These are phyloP conservation scores for Pollimyrus isidori DNA, from an alignment of 2,113 vertebrate genomes.

Conservation along the genomic window DNA sequence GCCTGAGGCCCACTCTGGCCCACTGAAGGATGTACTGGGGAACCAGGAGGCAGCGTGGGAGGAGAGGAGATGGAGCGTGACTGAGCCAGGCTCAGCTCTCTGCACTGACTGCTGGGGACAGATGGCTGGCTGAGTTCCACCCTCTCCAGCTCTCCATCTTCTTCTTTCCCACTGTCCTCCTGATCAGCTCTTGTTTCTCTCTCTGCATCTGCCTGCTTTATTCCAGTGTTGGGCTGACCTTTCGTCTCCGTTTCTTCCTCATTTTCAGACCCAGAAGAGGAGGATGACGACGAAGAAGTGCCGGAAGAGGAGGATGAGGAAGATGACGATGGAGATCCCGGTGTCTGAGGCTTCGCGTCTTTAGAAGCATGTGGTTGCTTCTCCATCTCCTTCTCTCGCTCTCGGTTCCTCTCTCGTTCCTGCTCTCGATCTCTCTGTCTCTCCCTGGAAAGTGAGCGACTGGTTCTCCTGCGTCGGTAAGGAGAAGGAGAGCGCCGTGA, in stretches of 20 bases:
- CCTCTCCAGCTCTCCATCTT: slow-evolving; percentile 17
- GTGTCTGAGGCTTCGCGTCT: slow-evolving; percentile 30
- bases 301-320: slow-evolving; percentile 50
- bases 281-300: slow-evolving; percentile 49
- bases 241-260: background rate
- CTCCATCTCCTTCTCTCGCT: slow-evolving; percentile 32
- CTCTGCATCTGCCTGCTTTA: background rate
- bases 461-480: slow-evolving; percentile 39
- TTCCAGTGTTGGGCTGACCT: slow-evolving; percentile 2
- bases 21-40: background rate
- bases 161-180: background rate
- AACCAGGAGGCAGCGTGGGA: background rate
- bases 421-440: slow-evolving; percentile 25
- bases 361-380: slow-evolving; percentile 26
- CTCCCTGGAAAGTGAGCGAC: slow-evolving; percentile 53
- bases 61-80: slow-evolving; percentile 16
- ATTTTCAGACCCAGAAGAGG: slow-evolving; percentile 27
- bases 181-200: slow-evolving; percentile 9
- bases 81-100: slow-evolving; percentile 1
- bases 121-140: background rate
- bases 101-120: background rate
- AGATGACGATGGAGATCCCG: slow-evolving; percentile 41
- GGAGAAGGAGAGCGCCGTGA: slow-evolving; percentile 51
- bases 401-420: slow-evolving; percentile 29
- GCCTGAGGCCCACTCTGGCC: slow-evolving; percentile 6